Base-by-base conservation (phyloP, 2,888 invertebrate genomes). In the Pseudolycoriella hygida region DNA sequence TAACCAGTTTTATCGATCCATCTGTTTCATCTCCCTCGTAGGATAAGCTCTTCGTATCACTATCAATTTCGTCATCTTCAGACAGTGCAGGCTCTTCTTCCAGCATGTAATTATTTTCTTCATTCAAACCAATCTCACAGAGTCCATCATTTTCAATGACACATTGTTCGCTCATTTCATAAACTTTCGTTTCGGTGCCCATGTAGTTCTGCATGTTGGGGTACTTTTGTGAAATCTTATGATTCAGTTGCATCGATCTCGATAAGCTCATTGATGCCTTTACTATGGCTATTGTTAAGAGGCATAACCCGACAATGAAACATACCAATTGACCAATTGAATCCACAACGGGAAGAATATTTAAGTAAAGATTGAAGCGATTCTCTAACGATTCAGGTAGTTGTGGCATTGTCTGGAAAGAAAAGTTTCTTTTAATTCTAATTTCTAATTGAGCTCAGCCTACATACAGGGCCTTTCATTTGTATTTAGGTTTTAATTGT, bases 301-400 rank as follows among this genome's bases (percentile, higher is more conserved):
- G 51, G 10, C 52, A 47, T 10, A 60, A 47, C 25, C 65, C 65
- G 42, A 56, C 17, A 1, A 55, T 3, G 2, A 62, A 50, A 2
- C 58, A 56, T 31, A 53, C 55, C 62, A 64, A 66, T 50, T 64
- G 61, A 3, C 59, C 57, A 19, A 62, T 38, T 0, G 54, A 64
- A 57, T 80, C 77, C 0, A 75, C 67, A 0, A 72, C 54, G 1
- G 87, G 86, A 3, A 83, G 58, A 4, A 81, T 69, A 56, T 80
- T 80, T 3, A 87, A 62, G 59, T 87, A 86, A 11, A 87, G 60
- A 49, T 72, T 70, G 64, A 86, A 86, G 18, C 76, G 74, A 20
- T 69, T 65, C 46, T 71, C 68, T 53, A 87, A 59, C 1, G 61
- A 58, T 2, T 72, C 65, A 0, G 86, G 79, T 2, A 87, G 67